Base-by-base conservation (phyloP, 2,113 vertebrate species). In the Callithrix jacchus region DNA sequence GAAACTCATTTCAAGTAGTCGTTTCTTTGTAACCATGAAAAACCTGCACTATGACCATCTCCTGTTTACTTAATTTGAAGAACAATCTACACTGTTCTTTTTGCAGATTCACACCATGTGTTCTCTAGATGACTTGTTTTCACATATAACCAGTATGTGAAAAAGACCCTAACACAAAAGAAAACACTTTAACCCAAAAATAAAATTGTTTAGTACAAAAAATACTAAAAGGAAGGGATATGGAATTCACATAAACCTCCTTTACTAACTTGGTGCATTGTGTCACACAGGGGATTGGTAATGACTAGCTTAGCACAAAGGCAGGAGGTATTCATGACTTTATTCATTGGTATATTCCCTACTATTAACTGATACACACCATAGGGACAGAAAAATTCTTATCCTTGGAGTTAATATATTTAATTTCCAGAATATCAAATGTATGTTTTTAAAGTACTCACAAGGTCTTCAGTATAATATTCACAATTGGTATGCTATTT, bases 341-440 rank as follows among this genome's bases (percentile, higher is more conserved):
- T 45, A 66, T 54, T 64, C 20, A 35, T 13, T 49, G 8, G 27
- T 42, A 0, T 64, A 42, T n/a, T 49, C 25, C 71, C 14, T 79
- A 42, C 12, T 66, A 4, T 70, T 49, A 89, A 54, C 10, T 89
- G 58, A 58, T 14, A 83, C 70, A 68, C 7, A 61, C 6, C 17
- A 76, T 7, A 84, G 13, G 12, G 5, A 37, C 21, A 64, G 16
- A 90, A 73, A 71, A 76, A 79, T 58, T 71, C 11, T 89, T 42
- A 35, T 71, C 3, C 16, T 89, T 73, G 14, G 14, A 89, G 7
- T 27, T 89, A 68, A 61, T 88, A 12, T 81, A 71, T 91, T 90
- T 94, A 74, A 82, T 79, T 95, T 87, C 13, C 6, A 87, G 2
- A 83, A 93, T 87, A 56, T 93, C 9, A 54, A 93, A 85, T 54